phyloP scores from a whole-genome alignment of 2,113 vertebrate species.

The Actenoides lindsayi region DNA sequence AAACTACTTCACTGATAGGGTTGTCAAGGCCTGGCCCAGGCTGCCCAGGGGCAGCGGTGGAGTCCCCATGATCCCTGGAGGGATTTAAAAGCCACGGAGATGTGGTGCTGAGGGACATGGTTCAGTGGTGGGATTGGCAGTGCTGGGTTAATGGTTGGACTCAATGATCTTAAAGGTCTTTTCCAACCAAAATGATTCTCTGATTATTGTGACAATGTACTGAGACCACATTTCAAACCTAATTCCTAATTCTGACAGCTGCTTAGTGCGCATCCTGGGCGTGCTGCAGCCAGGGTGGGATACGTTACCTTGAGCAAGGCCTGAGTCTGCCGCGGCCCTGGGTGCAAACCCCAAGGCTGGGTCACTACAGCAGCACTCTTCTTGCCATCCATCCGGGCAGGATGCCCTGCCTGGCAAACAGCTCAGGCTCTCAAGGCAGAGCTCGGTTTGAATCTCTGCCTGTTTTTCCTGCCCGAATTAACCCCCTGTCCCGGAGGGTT shows the following conservation, averaged over 20 bases:
- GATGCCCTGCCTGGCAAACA: not conserved
- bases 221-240: not conserved
- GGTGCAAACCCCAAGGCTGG: not conserved
- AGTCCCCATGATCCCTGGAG: too few relatives aligned
- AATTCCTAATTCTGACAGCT: not conserved
- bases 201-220: not conserved
- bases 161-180: too few relatives aligned
- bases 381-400: not conserved
- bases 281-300: not conserved
- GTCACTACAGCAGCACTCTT: not conserved
- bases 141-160: too few relatives aligned
- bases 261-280: not conserved
- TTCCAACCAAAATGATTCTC: too few relatives aligned
- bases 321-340: rapidly evolving
- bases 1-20: too few relatives aligned
- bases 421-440: not conserved
- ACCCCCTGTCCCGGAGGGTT: not conserved
- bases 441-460: not conserved
- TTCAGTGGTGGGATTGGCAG: too few relatives aligned
- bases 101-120: too few relatives aligned
- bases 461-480: not conserved
- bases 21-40: too few relatives aligned
- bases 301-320: too few relatives aligned
- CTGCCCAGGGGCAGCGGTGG: too few relatives aligned
- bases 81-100: too few relatives aligned